Conservation (phyloP, 2,888 invertebrate genomes). For the Tetrapedia diversipes region DNA sequence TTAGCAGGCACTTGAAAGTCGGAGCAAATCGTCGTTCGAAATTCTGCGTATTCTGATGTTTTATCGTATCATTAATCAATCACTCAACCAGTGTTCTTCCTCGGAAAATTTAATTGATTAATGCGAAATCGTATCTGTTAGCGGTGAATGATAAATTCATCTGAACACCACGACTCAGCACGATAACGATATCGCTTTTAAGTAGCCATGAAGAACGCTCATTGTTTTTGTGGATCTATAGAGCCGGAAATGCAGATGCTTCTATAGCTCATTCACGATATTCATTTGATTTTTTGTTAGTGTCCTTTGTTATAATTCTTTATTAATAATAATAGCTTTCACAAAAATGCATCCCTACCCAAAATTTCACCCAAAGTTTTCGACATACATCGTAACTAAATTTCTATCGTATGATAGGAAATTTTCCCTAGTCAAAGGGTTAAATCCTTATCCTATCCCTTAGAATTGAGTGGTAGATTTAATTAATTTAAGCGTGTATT, state of each 20-base stretch:
- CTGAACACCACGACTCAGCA: not conserved
- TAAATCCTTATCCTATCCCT: too few relatives aligned
- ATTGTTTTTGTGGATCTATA: not conserved
- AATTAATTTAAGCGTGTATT: too few relatives aligned
- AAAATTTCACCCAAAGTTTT: too few relatives aligned
- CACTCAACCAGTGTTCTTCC: not conserved
- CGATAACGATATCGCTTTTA: not conserved
- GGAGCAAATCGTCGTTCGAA: not conserved
- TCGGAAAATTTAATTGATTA: not conserved
- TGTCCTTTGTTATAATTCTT: not conserved
- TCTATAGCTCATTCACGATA: not conserved
- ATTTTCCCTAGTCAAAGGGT: too few relatives aligned
- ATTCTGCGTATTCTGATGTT: conserved; percentile 1
- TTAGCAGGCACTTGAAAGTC: not conserved
- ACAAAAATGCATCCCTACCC: too few relatives aligned
- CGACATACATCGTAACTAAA: too few relatives aligned
- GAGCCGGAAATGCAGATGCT: not conserved
- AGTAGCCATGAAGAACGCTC: not conserved
- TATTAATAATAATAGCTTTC: too few relatives aligned
- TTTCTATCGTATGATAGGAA: too few relatives aligned
- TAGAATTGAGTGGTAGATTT: too few relatives aligned
- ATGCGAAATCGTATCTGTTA: not conserved
- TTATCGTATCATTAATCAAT: not conserved
- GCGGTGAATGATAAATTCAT: not conserved
- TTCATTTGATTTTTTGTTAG: not conserved